These are phyloP conservation scores for Phalanger gymnotis DNA, from an alignment of 2,797 vertebrate species.

Conservation along the genomic window DNA sequence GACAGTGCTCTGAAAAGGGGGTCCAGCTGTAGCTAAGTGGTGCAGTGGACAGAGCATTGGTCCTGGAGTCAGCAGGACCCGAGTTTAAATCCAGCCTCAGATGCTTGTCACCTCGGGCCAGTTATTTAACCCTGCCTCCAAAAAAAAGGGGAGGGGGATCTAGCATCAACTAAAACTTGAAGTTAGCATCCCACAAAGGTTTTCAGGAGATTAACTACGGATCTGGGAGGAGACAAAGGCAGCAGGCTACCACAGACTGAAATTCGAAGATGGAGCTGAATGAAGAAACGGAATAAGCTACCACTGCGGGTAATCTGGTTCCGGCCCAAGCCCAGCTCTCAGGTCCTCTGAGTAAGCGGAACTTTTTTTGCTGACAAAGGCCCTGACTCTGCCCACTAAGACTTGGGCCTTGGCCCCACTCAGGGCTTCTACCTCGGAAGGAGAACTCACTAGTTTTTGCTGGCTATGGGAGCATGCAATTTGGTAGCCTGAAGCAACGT, in stretches of 20 bases:
- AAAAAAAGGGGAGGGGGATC: background rate
- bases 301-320: background rate
- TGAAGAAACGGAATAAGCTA: background rate
- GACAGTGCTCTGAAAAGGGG: background rate
- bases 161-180: background rate
- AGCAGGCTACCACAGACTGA: background rate
- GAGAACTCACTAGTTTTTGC: background rate
- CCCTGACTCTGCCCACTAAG: conserved; percentile 12
- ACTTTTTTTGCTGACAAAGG: conserved; percentile 56
- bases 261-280: background rate
- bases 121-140: background rate
- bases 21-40: background rate
- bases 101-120: background rate
- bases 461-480: background rate
- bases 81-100: background rate
- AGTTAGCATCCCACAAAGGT: background rate
- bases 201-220: background rate
- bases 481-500: background rate
- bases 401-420: conserved; percentile 23
- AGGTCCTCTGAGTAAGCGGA: conserved; percentile 7
- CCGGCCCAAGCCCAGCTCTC: background rate
- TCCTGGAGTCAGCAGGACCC: background rate
- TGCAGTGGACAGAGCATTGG: background rate
- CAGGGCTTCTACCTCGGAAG: background rate
- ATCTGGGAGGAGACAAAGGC: background rate